These are phyloP conservation scores for Phylloscopus collybita DNA, from an alignment of 2,797 vertebrate genomes.

Conservation along the genomic window DNA sequence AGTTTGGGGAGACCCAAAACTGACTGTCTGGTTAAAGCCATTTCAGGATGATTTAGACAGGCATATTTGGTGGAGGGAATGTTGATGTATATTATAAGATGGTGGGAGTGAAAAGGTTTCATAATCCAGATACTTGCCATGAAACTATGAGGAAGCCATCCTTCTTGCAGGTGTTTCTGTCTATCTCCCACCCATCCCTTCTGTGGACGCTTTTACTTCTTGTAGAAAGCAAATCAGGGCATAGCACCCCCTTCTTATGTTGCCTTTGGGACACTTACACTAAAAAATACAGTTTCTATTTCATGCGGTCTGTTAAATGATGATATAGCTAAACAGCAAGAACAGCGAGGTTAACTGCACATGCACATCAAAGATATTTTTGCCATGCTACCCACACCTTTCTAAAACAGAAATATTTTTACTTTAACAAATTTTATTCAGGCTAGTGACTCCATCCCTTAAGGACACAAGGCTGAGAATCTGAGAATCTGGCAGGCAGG, in stretches of 20 bases:
- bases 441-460: not conserved
- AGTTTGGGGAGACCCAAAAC: not conserved
- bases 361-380: not conserved
- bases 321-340: not conserved
- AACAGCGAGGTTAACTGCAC: rapidly evolving
- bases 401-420: not conserved
- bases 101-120: not conserved
- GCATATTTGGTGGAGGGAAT: not conserved
- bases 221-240: not conserved
- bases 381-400: not conserved
- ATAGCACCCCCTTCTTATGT: not conserved
- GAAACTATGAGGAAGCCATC: not conserved
- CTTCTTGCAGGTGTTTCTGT: not conserved
- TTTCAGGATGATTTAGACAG: not conserved
- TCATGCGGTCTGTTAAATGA: not conserved
- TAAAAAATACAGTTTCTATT: not conserved
- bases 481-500: not conserved
- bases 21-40: not conserved
- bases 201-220: not conserved
- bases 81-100: not conserved
- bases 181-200: not conserved
- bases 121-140: not conserved
- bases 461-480: not conserved
- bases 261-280: not conserved
- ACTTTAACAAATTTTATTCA: not conserved